Conservation (phyloP, 2,113 vertebrate genomes). For the Mirounga angustirostris region DNA sequence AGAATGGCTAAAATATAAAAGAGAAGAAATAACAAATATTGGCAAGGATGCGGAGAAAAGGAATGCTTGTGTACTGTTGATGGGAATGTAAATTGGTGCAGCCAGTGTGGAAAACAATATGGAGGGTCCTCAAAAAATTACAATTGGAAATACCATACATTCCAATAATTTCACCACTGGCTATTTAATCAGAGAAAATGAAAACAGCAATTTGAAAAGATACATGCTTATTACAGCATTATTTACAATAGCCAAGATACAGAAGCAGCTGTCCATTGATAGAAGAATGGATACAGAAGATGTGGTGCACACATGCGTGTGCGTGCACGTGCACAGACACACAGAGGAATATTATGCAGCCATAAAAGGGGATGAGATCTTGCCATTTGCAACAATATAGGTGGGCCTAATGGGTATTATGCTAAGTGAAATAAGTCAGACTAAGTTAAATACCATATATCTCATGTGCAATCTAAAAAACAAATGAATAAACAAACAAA, state of each 20-base stretch:
- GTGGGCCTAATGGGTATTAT: not conserved
- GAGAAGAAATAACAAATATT: not conserved
- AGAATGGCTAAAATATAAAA: not conserved
- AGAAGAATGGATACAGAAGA: not conserved
- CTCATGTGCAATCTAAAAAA: not conserved
- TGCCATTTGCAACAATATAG: not conserved
- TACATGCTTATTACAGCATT: not conserved
- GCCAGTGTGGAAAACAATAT: not conserved
- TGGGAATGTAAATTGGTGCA: not conserved
- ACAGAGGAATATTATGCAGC: not conserved
- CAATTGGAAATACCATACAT: not conserved
- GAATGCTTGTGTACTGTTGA: not conserved
- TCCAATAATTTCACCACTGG: not conserved
- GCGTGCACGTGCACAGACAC: not conserved
- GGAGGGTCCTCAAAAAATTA: not conserved
- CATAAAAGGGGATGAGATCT: not conserved
- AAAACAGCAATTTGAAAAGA: not conserved
- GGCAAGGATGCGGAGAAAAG: not conserved
- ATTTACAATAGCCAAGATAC: not conserved
- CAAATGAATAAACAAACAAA: not conserved
- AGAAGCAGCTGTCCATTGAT: not conserved
- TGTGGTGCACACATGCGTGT: not conserved
- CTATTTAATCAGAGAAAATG: not conserved
- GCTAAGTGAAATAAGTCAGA: not conserved
- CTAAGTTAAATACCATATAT: not conserved